Evolutionary conservation across 2,797 vertebrate species (phyloP), one percentile per base, ranked within the genome.

Genomic region (Chlorospingus semifuscus): DNA sequence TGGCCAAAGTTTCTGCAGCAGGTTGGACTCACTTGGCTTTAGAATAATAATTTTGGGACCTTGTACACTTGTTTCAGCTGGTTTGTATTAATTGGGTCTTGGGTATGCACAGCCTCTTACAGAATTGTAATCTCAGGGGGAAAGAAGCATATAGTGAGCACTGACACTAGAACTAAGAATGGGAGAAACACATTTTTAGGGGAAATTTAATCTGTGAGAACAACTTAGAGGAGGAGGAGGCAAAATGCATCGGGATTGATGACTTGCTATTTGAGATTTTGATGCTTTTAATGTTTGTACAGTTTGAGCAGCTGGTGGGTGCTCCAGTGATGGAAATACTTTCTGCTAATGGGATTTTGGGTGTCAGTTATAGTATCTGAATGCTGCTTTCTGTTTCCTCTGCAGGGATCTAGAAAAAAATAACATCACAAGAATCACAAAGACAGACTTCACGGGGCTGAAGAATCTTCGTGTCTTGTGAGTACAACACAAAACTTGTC

Each of bases 381-480:
- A 65, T 55, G 17, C n/a, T 66, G 52, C 17, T 93, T 92, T 94
- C 41, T 69, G 95, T 65, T 94, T 66, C 42, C 18, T 41, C 93
- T 98, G 39, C 94, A 99, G 99, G 97, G 99, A 99, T 97, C 97
- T 99, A 97, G 99, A 99, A 97, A 98, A 98, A 98, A 99, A 99
- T 95, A 99, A 99, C 94, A 99, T 99, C 97, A 99, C 99, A 83
- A 98, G 99, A 92, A 98, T 99, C 97, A 99, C 99, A 6, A 99
- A 99, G 97, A 99, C 97, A 19, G 99, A 99, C 97, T 99, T 99
- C 64, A 97, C 99, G 9, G 99, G 99, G 65, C 97, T 99, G 89
- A 99, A 99, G 98, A 99, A 99, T 96, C 99, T 99, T 69, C 98
- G 99, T 82, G 99, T 99, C 96, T 97, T 99, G 99, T 99, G 98